These are phyloP conservation scores for Erebia ligea DNA, from an alignment of 2,888 invertebrate species.

Conservation along the genomic window DNA sequence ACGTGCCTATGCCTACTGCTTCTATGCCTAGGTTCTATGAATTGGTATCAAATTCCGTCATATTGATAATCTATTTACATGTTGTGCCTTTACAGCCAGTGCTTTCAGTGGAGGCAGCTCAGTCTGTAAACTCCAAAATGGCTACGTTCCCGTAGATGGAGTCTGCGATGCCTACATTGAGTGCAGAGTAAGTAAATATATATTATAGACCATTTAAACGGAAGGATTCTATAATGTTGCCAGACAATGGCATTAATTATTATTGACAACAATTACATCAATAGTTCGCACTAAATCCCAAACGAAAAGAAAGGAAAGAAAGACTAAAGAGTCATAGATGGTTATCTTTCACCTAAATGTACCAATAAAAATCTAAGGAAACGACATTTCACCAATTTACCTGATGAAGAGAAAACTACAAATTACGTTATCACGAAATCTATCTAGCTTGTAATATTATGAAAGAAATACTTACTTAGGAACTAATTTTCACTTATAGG, in stretches of 20 bases:
- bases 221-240: not conserved
- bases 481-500: conserved; percentile 60
- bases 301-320: too few relatives aligned
- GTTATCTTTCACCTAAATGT: too few relatives aligned
- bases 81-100: conserved; percentile 11
- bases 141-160: conserved; percentile 82
- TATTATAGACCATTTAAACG: not conserved
- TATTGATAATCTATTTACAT: too few relatives aligned
- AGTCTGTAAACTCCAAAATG: conserved; percentile 66
- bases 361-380: too few relatives aligned
- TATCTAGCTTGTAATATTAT: not conserved
- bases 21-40: too few relatives aligned
- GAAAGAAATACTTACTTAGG: not conserved
- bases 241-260: not conserved
- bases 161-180: conserved; percentile 89
- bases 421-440: too few relatives aligned
- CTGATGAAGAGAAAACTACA: too few relatives aligned
- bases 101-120: conserved; percentile 9
- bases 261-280: not conserved
- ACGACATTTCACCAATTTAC: too few relatives aligned
- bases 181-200: conserved; percentile 78
- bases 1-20: too few relatives aligned
- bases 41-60: too few relatives aligned
- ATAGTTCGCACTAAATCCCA: not conserved
- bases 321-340: too few relatives aligned